Conservation (phyloP, 2,113 vertebrate species). For the Ophthalmolycus amberensis region DNA sequence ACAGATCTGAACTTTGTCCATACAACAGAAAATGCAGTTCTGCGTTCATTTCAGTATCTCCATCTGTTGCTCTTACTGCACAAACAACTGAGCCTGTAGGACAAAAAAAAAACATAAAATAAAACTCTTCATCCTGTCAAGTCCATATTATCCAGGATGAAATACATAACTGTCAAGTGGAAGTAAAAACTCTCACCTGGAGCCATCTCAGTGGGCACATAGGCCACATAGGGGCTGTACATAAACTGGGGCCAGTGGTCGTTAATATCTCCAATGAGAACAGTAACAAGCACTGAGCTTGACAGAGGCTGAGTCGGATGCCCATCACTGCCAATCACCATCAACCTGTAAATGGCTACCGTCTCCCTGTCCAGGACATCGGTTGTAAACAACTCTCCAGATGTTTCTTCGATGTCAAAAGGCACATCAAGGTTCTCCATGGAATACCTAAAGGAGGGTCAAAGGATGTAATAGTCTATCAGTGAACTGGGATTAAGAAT, state of each 20-base stretch:
- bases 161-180: neutral
- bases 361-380: conserved; percentile 79
- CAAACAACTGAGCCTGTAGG: conserved; percentile 78
- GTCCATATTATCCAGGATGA: neutral
- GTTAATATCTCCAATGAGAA: conserved; percentile 81
- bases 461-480: neutral
- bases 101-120: neutral
- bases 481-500: neutral
- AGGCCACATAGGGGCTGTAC: conserved; percentile 82
- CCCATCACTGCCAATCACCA: conserved; percentile 72
- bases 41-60: conserved; percentile 78
- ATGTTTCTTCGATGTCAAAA: conserved; percentile 79
- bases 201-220: conserved; percentile 68
- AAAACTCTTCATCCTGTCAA: neutral
- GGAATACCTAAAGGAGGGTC: conserved; percentile 73
- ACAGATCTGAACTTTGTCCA: conserved; percentile 73
- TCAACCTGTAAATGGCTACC: conserved; percentile 72
- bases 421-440: conserved; percentile 65
- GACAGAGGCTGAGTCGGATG: conserved; percentile 73
- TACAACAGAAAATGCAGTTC: conserved; percentile 79
- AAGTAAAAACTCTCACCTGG: conserved; percentile 71
- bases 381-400: conserved; percentile 79
- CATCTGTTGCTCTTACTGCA: conserved; percentile 79
- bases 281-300: conserved; percentile 74
- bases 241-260: conserved; percentile 81